These are phyloP conservation scores for Tachina fera DNA, from an alignment of 2,888 invertebrate genomes.

Conservation along the genomic window DNA sequence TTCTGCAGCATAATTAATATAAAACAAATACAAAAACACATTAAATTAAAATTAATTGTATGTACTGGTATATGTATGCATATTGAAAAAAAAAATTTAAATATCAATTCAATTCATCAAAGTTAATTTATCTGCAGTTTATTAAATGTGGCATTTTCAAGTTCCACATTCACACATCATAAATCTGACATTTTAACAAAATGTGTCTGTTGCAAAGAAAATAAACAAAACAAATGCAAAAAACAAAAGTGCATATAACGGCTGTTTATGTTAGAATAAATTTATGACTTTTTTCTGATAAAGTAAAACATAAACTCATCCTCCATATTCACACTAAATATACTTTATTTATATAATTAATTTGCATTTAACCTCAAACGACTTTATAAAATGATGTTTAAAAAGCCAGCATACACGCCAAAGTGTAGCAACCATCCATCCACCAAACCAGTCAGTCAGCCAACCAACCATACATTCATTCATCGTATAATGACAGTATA, in stretches of 20 bases:
- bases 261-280: constrained; percentile 23
- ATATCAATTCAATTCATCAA: neutral
- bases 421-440: constrained; percentile 18
- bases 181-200: constrained; percentile 13
- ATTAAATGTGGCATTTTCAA: constrained; percentile 6
- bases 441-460: constrained; percentile 1
- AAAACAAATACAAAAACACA: neutral
- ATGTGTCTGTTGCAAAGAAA: constrained; percentile 39
- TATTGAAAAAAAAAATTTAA: neutral
- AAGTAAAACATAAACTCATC: constrained; percentile 23
- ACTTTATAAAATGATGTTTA: constrained; percentile 61
- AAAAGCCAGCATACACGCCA: constrained; percentile 49
- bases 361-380: constrained; percentile 68
- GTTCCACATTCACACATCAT: constrained; percentile 3
- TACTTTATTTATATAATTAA: constrained; percentile 69
- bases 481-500: constrained; percentile 18
- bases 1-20: neutral
- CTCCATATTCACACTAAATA: constrained; percentile 42
- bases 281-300: constrained; percentile 3
- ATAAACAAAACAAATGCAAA: constrained; percentile 3
- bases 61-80: no score
- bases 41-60: neutral
- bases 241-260: constrained; percentile 24
- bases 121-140: constrained; percentile 4
- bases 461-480: constrained; percentile 11